These are phyloP conservation scores for Gastracanthus pulcherrimus DNA, from an alignment of 2,888 invertebrate genomes.

Conservation along the genomic window DNA sequence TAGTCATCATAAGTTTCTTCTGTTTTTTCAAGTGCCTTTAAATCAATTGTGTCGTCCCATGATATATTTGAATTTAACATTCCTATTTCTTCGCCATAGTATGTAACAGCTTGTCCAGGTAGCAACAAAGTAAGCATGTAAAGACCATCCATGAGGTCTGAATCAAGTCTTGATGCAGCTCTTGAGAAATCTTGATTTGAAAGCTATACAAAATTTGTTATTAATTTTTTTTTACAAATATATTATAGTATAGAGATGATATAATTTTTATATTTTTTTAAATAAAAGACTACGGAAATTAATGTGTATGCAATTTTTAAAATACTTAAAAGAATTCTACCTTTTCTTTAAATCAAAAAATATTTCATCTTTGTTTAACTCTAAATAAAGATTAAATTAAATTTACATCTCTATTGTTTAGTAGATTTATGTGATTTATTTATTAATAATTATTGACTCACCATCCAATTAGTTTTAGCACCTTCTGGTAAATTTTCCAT, in stretches of 20 bases:
- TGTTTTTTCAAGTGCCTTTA: slow-evolving; percentile 57
- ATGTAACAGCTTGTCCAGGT: slow-evolving; percentile 79
- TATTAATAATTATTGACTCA: slow-evolving; percentile 58
- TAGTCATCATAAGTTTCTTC: slow-evolving; percentile 58
- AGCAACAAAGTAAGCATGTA: slow-evolving; percentile 79
- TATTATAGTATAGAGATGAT: neutral
- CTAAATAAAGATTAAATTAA: too few relatives aligned
- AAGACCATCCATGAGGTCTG: slow-evolving; percentile 75
- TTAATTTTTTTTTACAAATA: neutral
- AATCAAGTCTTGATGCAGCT: slow-evolving; percentile 65
- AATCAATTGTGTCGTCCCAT: slow-evolving; percentile 66
- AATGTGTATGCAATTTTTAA: too few relatives aligned
- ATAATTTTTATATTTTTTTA: neutral
- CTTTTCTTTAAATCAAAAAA: too few relatives aligned
- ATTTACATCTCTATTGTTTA: too few relatives aligned
- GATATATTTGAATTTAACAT: slow-evolving; percentile 64
- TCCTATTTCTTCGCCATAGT: slow-evolving; percentile 77
- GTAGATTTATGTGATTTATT: too few relatives aligned
- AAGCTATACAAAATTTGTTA: slow-evolving; percentile 63
- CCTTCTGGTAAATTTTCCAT: slow-evolving; percentile 66
- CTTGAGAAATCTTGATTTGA: slow-evolving; percentile 70
- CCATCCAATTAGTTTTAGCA: slow-evolving; percentile 73
- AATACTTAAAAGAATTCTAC: too few relatives aligned
- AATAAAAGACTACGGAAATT: neutral
- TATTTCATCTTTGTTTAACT: too few relatives aligned